Evolutionary conservation across 2,888 invertebrate species (phyloP), one percentile per base, ranked within the genome.

Genomic region (Tanytarsus gracilentus): DNA sequence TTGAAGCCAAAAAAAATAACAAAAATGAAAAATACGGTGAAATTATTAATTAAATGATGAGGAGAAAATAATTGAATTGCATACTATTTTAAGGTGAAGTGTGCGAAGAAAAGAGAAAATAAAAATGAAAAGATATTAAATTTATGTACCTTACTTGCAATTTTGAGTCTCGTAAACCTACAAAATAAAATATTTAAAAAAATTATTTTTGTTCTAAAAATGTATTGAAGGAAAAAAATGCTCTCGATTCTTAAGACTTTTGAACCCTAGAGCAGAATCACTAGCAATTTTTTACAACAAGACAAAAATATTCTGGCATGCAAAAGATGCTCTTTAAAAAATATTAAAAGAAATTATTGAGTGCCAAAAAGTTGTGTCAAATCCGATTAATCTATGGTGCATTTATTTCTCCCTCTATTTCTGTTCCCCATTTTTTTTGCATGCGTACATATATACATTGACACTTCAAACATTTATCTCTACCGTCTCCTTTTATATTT

Each of bases 81-180:
- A 55, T 55, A 40, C 23, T 55, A 55, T 55, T 55, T 55, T 55
- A 55, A 55, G 55, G 55, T 40, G 55, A 36, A 51, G 40, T 44
- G 44, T n/a, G n/a, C n/a, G n/a, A n/a, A n/a, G n/a, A n/a, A n/a
- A n/a, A n/a, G n/a, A n/a, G n/a, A n/a, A n/a, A 44, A 44, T 44
- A 53, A 53, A 53, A n/a, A 49, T n/a, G 26, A 25, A 48, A 48
- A 55, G 26, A 21, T 26, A 55, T 55, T 55, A 33, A 55, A 55
- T 55, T 33, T 55, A 55, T 44, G 44, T 44, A 44, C 44, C 44
- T 44, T 23, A 44, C 55, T 55, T 55, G 55, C 55, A 55, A 49
- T 36, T 49, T 55, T 55, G 55, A 55, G 55, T 55, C 23, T 55
- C 18, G 18, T 30, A 29, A 7, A 16, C 9, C 21, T 40, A 6